Evolutionary conservation across 2,888 invertebrate species (phyloP).

Genomic region (Poecilus cupreus): DNA sequence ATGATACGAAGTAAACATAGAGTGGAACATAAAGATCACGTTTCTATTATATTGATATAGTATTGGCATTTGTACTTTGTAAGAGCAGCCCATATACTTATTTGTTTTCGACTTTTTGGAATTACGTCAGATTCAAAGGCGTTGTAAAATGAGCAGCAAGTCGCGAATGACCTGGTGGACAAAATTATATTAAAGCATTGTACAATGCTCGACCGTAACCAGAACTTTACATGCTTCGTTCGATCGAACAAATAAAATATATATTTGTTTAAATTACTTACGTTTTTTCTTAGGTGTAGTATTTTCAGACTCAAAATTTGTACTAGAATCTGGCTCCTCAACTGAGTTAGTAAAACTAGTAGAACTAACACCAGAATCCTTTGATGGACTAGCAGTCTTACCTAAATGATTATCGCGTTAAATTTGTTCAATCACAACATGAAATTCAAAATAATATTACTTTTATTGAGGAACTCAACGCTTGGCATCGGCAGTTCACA

Average conservation of each 20-base stretch:
- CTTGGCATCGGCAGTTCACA: constrained; percentile 71
- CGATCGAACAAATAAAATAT: too few relatives aligned
- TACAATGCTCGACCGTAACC: too few relatives aligned
- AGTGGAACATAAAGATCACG: constrained; percentile 5
- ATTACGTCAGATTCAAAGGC: constrained; percentile 64
- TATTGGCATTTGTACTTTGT: constrained; percentile 53
- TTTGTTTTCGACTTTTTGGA: constrained; percentile 63
- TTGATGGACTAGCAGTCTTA: constrained; percentile 47
- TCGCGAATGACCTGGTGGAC: constrained; percentile 70
- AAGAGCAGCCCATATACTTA: constrained; percentile 48
- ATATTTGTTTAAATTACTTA: constrained; percentile 53
- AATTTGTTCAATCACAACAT: neutral
- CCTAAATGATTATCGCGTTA: neutral
- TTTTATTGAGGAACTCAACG: constrained; percentile 69
- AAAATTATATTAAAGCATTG: constrained; percentile 42
- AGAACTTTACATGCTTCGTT: too few relatives aligned
- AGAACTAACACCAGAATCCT: constrained; percentile 51
- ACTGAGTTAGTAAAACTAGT: constrained; percentile 49
- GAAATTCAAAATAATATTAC: constrained; percentile 62
- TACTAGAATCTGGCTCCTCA: constrained; percentile 56
- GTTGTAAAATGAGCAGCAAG: constrained; percentile 73
- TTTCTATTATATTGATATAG: constrained; percentile 22
- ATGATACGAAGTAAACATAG: neutral
- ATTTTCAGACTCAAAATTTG: constrained; percentile 52
- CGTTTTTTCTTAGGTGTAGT: constrained; percentile 62